Evolutionary conservation across 2,888 invertebrate species (phyloP), one percentile per base, ranked within the genome.

Genomic region (Spodoptera picta): DNA sequence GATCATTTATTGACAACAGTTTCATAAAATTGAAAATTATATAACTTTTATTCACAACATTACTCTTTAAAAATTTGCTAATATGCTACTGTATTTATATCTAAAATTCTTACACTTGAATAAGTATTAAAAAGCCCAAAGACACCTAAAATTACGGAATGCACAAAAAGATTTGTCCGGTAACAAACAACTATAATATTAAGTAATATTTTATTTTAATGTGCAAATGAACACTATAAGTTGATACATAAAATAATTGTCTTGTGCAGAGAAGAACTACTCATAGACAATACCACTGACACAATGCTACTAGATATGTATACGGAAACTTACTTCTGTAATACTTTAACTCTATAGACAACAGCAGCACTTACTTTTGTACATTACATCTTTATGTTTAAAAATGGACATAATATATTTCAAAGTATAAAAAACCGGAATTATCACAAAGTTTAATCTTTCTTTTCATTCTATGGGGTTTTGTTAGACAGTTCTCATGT

Each of bases 1-100:
- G 71, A 79, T 83, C 60, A 82, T 89, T 90, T 90, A 89, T 87
- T 89, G 80, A 83, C 83, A 91, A 90, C 90, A 90, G 75, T 85
- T 90, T 83, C 84, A 85, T 90, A 89, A 88, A 89, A 86, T 88
- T 85, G 84, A 78, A 82, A 80, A 80, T 71, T 68, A 76, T 69
- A 69, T 75, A 79, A 80, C 75, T 72, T 77, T 69, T 51, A 64
- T 63, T 77, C 63, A 79, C 65, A 76, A 68, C 65, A 65, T 67
- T 65, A 64, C 55, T 36, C 51, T 54, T 68, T 64, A 69, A 73
- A 74, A 81, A 71, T 69, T 73, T 48, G 57, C 75, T 73, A 77
- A 72, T 67, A 73, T 46, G 52, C 70, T 69, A 74, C 52, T 51
- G 24, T 69, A 50, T 68, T 70, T 60, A 66, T 14, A 67, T 55